A percentile compares a stretch with the other conserved stretches of the same genome.
Evolutionary conservation across 2,797 vertebrate species (phyloP).

Genomic region (Scleropages formosus): DNA sequence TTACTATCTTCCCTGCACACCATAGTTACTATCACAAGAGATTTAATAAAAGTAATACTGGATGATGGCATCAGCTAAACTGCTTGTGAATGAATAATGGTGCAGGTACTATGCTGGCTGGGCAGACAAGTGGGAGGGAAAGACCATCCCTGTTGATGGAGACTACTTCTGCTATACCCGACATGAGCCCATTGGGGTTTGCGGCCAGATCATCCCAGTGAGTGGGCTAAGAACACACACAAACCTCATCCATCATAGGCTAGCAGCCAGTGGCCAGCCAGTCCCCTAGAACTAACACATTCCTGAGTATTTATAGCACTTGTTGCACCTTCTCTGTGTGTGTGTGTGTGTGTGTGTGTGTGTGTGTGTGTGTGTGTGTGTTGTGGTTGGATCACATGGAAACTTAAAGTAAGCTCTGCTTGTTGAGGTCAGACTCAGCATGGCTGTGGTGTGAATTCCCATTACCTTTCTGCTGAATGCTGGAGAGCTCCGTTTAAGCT

Average conservation of each 20-base stretch:
- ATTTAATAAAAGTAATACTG: too few relatives aligned
- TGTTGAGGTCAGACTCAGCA: not conserved
- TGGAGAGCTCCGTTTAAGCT: not conserved
- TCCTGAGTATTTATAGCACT: not conserved
- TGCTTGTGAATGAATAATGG: not conserved
- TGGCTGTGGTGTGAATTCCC: not conserved
- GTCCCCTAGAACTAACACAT: not conserved
- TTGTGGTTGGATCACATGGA: not conserved
- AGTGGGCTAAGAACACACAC: constrained; percentile 44
- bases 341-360: not conserved
- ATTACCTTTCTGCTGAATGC: too few relatives aligned
- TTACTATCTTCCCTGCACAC: not conserved
- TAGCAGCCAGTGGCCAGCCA: not conserved
- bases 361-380: too few relatives aligned
- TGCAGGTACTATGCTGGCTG: constrained; percentile 89
- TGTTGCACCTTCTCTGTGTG: not conserved
- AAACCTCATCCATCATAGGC: constrained; percentile 4
- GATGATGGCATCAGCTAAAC: too few relatives aligned
- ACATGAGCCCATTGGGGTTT: constrained; percentile 89
- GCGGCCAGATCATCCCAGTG: constrained; percentile 95
- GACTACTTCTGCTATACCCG: constrained; percentile 93
- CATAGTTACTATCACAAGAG: not conserved
- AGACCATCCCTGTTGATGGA: constrained; percentile 91
- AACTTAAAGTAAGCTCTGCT: not conserved
- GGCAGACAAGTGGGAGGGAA: constrained; percentile 94